phyloP scores from a whole-genome alignment of 2,797 vertebrate genomes.

The Sciurus vulgaris region DNA sequence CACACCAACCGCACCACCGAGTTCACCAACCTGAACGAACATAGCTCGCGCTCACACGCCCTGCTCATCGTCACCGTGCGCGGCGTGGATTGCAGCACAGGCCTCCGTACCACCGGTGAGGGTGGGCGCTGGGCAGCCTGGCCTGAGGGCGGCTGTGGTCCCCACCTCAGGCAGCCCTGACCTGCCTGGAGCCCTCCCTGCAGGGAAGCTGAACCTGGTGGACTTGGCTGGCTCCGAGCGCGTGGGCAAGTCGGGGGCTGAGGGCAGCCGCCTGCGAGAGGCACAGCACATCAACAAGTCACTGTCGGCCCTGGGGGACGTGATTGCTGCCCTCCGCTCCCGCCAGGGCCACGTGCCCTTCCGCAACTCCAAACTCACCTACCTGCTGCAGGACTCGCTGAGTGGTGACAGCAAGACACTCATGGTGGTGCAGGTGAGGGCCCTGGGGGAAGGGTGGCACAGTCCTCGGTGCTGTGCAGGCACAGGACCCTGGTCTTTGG shows the following conservation, averaged over 20 bases:
- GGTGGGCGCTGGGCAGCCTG: accelerated
- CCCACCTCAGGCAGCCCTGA: background rate
- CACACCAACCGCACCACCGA: conserved; percentile 94
- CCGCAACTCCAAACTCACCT: conserved; percentile 98
- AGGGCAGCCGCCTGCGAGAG: conserved; percentile 95
- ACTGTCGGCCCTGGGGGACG: conserved; percentile 95
- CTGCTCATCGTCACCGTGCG: conserved; percentile 94
- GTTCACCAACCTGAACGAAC: conserved; percentile 96
- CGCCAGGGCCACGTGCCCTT: conserved; percentile 96
- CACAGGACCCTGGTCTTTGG: background rate
- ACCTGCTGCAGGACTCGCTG: conserved; percentile 97
- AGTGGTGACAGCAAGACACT: conserved; percentile 98
- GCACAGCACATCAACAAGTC: conserved; percentile 99
- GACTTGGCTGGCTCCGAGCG: conserved; percentile 97
- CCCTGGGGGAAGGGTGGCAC: background rate
- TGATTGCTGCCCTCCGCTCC: conserved; percentile 95
- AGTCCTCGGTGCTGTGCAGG: background rate
- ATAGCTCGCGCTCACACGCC: conserved; percentile 97
- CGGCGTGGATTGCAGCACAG: conserved; percentile 93
- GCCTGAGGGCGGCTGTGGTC: accelerated
- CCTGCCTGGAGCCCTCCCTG: background rate
- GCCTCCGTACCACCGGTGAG: conserved; percentile 93
- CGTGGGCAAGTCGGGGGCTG: conserved; percentile 95
- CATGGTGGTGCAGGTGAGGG: conserved; percentile 97
- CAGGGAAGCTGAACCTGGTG: conserved; percentile 97